These are phyloP conservation scores for Lipophrys pholis DNA, from an alignment of 2,113 vertebrate genomes.

Conservation along the genomic window DNA sequence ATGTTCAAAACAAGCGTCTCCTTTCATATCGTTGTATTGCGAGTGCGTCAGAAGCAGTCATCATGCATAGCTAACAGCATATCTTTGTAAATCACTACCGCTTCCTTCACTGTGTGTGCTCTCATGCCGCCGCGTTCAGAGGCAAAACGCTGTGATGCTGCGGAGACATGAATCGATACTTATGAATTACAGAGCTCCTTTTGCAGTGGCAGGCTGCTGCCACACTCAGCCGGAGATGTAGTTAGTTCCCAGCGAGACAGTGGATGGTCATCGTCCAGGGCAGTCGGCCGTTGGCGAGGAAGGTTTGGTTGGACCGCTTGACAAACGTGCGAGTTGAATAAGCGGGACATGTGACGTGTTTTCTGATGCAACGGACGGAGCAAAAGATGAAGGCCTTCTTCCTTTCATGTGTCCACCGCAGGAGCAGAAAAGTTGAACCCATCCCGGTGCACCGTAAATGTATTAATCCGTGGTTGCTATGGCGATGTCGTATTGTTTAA, in stretches of 20 bases:
- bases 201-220: slow-evolving; percentile 46
- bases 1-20: slow-evolving; percentile 17
- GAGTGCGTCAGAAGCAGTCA: slow-evolving; percentile 25
- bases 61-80: slow-evolving; percentile 22
- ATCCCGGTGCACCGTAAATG: too few species aligned
- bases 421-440: too few species aligned
- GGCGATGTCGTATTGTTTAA: too few species aligned
- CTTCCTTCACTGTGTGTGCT: slow-evolving; percentile 30
- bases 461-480: too few species aligned
- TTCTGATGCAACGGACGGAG: neutral
- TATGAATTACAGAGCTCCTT: slow-evolving; percentile 58
- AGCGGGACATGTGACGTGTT: neutral
- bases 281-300: slow-evolving; percentile 10
- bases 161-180: slow-evolving; percentile 69
- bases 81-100: slow-evolving; percentile 21
- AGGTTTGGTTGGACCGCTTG: neutral
- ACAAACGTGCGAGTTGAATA: neutral
- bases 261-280: slow-evolving; percentile 21
- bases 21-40: slow-evolving; percentile 1
- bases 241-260: slow-evolving; percentile 35
- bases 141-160: slow-evolving; percentile 51
- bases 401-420: neutral
- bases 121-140: slow-evolving; percentile 24
- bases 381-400: slow-evolving; percentile 12
- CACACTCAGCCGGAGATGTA: slow-evolving; percentile 36